Evolutionary conservation across 2,888 invertebrate species (phyloP), one percentile per base, ranked within the genome.

Genomic region (Andrena bicolor): DNA sequence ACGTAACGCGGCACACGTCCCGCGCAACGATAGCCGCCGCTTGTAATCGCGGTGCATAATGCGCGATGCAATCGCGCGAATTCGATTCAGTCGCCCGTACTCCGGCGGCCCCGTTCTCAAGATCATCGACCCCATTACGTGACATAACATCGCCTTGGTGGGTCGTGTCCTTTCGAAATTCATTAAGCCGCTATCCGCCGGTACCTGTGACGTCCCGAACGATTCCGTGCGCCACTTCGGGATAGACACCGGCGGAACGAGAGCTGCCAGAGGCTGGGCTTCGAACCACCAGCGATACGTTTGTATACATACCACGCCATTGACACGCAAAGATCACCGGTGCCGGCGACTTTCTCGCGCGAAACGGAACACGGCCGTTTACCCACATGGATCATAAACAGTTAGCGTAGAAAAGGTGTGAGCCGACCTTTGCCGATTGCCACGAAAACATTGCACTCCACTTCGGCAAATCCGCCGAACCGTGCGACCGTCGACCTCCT

Each of bases 291-390:
- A 7, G 68, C 63, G 64, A 49, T 58, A 51, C 51, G 20, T 41
- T 16, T 41, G 41, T 16, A 41, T 16, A 16, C 41, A 1, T 74
- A 74, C 73, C 35, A 71, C 65, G 76, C 68, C 83, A 78, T 82
- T 78, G 82, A 82, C 82, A 78, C 82, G 76, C 69, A 76, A 75
- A 79, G 69, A 76, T 73, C 85, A 68, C 80, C 74, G 74, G 63
- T 72, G 60, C 48, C 72, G 58, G 41, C 72, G 65, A 76, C 84
- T 83, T 83, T 84, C 88, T 73, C 84, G 80, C 48, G 80, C 28
- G 70, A 86, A 88, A 63, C 80, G 41, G 88, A 86, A 88, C 84
- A 78, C 76, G 76, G 58, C 63, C 83, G 84, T 88, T 87, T 82
- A 79, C 87, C 82, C 79, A 71, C 70, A 65, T 73, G 78, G 72